Evolutionary conservation across 2,888 invertebrate genomes (phyloP).

Genomic region (Ennomos quercinarius): DNA sequence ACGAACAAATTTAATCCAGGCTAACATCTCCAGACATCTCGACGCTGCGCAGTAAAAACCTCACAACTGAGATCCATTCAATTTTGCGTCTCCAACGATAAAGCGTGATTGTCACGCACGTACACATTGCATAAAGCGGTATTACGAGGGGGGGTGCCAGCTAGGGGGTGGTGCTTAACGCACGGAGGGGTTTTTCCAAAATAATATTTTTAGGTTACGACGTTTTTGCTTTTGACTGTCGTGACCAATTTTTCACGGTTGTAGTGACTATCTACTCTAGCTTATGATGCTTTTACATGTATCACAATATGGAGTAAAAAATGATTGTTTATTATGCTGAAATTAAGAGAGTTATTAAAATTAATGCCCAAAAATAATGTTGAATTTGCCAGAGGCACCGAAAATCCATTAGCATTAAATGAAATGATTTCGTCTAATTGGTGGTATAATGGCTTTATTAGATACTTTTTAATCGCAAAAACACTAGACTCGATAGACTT

Average conservation of each 20-base stretch:
- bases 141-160: slow-evolving; percentile 49
- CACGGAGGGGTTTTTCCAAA: slow-evolving; percentile 71
- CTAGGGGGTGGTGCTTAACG: slow-evolving; percentile 58
- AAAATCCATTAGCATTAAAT: too few species aligned
- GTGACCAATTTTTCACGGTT: slow-evolving; percentile 39
- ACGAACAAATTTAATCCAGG: slow-evolving; percentile 34
- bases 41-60: slow-evolving; percentile 43
- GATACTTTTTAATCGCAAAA: slow-evolving; percentile 5
- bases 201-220: slow-evolving; percentile 55
- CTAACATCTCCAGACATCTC: slow-evolving; percentile 34
- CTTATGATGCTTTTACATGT: neutral
- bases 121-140: slow-evolving; percentile 74
- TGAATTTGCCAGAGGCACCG: too few species aligned
- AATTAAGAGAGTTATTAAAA: too few species aligned
- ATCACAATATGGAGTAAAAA: too few species aligned
- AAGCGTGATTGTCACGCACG: slow-evolving; percentile 84
- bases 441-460: slow-evolving; percentile 2
- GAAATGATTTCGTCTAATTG: neutral
- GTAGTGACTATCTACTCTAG: slow-evolving; percentile 8
- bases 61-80: slow-evolving; percentile 66
- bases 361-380: too few species aligned
- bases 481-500: neutral
- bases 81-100: slow-evolving; percentile 73
- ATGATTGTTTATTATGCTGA: too few species aligned
- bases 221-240: slow-evolving; percentile 37